Conservation (phyloP, 2,797 vertebrate genomes). For the Champsocephalus gunnari region DNA sequence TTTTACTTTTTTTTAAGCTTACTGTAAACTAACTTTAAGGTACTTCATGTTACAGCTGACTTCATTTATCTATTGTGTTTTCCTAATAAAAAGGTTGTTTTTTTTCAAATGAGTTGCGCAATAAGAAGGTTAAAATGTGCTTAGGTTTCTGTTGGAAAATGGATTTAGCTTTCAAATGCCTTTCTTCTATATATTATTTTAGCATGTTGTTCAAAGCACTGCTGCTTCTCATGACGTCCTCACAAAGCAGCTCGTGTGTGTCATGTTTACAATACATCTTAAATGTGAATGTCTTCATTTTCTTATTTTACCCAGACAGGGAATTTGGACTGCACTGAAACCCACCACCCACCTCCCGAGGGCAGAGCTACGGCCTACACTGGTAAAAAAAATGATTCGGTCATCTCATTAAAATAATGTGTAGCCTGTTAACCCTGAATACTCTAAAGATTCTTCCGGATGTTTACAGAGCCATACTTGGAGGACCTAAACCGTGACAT, state of each 20-base stretch:
- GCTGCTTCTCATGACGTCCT: neutral
- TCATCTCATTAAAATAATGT: constrained; percentile 4
- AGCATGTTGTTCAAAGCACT: neutral
- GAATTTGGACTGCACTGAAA: constrained; percentile 40
- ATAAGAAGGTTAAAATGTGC: neutral
- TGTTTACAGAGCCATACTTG: constrained; percentile 45
- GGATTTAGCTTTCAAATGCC: neutral
- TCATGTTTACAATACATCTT: neutral
- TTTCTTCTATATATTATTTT: neutral
- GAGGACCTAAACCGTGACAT: constrained; percentile 29
- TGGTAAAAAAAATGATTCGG: constrained; percentile 14
- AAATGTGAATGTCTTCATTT: neutral
- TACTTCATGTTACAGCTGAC: too few relatives aligned
- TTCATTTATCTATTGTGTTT: too few relatives aligned
- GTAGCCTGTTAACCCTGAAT: neutral
- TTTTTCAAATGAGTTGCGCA: too few relatives aligned
- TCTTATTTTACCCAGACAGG: constrained; percentile 67
- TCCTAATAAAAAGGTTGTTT: too few relatives aligned
- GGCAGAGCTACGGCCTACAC: constrained; percentile 9
- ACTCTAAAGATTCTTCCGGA: neutral
- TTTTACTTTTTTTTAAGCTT: too few relatives aligned
- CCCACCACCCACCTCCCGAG: constrained; percentile 38
- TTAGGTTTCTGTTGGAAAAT: neutral
- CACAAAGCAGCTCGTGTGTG: neutral
- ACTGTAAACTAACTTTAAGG: too few relatives aligned